A percentile compares a stretch with the other conserved stretches of the same genome.
phyloP scores from a whole-genome alignment of 2,888 invertebrate genomes.

The Gari tellinella region DNA sequence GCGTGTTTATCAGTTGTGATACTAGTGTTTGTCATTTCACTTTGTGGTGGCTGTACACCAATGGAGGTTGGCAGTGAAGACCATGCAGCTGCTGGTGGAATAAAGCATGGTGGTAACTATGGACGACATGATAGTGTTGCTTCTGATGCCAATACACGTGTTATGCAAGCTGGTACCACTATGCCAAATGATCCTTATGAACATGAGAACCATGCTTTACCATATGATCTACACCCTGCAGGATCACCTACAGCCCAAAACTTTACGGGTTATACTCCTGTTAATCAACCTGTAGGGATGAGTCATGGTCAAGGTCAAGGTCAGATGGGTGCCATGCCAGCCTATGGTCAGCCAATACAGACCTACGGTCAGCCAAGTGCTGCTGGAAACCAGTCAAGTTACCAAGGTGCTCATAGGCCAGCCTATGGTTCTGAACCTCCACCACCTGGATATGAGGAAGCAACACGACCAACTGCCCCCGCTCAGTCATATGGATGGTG shows the following conservation, averaged over 20 bases:
- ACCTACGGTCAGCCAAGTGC: conserved; percentile 3
- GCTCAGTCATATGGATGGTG: conserved; percentile 17
- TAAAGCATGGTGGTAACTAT: conserved; percentile 16
- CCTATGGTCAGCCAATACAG: neutral
- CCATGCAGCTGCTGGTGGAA: conserved; percentile 47
- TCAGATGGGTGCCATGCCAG: neutral
- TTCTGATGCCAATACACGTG: conserved; percentile 47
- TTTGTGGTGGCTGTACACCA: conserved; percentile 59
- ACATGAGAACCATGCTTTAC: conserved; percentile 25
- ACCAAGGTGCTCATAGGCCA: conserved; percentile 43
- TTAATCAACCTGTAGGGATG: neutral
- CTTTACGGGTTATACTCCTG: conserved; percentile 45
- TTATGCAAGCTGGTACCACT: conserved; percentile 42
- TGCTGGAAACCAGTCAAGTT: conserved; percentile 8
- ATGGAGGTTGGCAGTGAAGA: conserved; percentile 61
- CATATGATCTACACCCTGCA: conserved; percentile 45
- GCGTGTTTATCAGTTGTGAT: conserved; percentile 7
- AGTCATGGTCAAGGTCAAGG: conserved; percentile 1
- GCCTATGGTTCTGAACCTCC: conserved; percentile 44
- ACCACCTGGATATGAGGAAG: conserved; percentile 54
- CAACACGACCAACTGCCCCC: conserved; percentile 20
- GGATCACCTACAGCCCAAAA: conserved; percentile 37
- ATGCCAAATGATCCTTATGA: conserved; percentile 50
- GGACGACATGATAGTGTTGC: conserved; percentile 35
- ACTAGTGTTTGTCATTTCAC: conserved; percentile 20